Evolutionary conservation across 2,113 vertebrate species (phyloP), one percentile per base, ranked within the genome.

Genomic region (Podarcis raffonei): DNA sequence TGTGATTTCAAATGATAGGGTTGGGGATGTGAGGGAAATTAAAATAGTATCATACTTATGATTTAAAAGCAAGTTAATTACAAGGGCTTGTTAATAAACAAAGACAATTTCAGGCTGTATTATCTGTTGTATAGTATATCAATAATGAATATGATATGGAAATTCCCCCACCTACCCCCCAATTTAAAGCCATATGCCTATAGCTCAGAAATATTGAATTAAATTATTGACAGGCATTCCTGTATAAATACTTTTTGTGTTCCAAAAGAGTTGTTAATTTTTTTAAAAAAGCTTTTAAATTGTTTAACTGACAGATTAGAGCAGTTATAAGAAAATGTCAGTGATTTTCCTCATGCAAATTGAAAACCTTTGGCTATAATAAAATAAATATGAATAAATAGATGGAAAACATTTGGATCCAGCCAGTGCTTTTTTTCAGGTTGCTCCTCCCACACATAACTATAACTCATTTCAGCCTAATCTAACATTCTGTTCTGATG

Each of bases 11-110:
- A 98, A 98, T 98, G 97, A 98, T 97, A 98, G 97, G 97, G 97
- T 97, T 97, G 95, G 92, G 93, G 96, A 95, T 97, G 96, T 96
- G 96, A 96, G 94, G 96, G 96, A 97, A 97, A 97, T 98, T 97
- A 98, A 98, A 97, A 98, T 96, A 97, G 96, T 97, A 97, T 97
- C 97, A 97, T 97, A 97, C 97, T 97, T 98, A 96, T 97, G 97
- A 97, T 98, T 97, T 98, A 97, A 97, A 98, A 97, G 97, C 97
- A 97, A 97, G 97, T 97, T 97, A 98, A 98, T 97, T 98, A 96
- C 95, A 95, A 97, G 96, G 96, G 96, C 96, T 97, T 97, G 97
- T 97, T 98, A 97, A 98, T 97, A 98, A 98, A 98, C 96, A 97
- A 97, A 96, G 96, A 95, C 96, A 96, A 97, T 95, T 97, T 95